phyloP scores from a whole-genome alignment of 2,113 vertebrate genomes.

The Numenius arquata region DNA sequence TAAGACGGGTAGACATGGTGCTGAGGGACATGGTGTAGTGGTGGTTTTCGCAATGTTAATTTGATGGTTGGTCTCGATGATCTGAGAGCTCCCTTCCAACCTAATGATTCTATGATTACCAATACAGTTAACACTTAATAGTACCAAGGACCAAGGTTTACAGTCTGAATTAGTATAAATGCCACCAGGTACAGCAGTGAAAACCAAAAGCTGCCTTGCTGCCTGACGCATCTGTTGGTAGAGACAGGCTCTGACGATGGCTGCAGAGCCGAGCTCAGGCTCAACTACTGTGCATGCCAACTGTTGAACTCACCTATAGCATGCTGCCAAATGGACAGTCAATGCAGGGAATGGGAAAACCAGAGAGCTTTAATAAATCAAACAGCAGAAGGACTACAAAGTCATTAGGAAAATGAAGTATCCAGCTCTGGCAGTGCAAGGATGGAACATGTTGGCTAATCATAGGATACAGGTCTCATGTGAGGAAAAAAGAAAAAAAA shows the following conservation, averaged over 20 bases:
- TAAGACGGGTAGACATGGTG: neutral
- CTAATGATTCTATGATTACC: neutral
- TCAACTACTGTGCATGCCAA: rapidly evolving
- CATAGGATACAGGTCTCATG: neutral
- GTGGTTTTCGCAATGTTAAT: neutral
- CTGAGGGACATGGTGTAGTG: neutral
- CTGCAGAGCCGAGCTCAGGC: rapidly evolving
- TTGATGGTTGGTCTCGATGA: neutral
- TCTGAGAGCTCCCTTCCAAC: neutral
- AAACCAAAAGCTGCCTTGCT: neutral
- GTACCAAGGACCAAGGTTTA: neutral
- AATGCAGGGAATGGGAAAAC: rapidly evolving
- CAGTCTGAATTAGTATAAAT: neutral
- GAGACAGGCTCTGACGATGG: neutral
- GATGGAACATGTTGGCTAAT: neutral
- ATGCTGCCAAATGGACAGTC: neutral
- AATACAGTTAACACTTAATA: neutral
- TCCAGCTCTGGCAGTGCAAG: neutral
- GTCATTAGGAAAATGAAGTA: neutral
- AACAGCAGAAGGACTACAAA: neutral
- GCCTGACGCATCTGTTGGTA: rapidly evolving
- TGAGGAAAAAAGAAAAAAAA: neutral
- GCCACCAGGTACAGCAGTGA: neutral
- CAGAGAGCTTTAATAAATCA: neutral
- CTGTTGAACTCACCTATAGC: rapidly evolving